These are phyloP conservation scores for Periophthalmus modestus DNA, from an alignment of 2,113 vertebrate species.

Conservation along the genomic window DNA sequence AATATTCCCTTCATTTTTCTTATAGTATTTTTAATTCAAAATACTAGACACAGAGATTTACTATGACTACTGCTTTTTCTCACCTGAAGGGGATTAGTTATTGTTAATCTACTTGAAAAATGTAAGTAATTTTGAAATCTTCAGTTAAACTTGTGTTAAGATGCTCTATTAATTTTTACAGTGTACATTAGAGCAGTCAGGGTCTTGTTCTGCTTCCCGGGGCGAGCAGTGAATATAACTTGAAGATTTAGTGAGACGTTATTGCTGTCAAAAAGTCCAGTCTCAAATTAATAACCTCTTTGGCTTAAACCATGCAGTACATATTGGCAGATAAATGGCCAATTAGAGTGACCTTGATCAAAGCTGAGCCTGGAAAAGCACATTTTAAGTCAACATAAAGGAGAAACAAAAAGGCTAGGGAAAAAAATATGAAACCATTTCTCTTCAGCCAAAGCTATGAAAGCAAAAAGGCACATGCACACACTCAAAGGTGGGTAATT, in stretches of 20 bases:
- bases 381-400: conserved; percentile 16
- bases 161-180: conserved; percentile 9
- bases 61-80: neutral
- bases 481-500: conserved; percentile 69
- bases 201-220: neutral
- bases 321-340: conserved; percentile 3
- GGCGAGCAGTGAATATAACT: conserved; percentile 11
- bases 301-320: conserved; percentile 12
- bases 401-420: conserved; percentile 18
- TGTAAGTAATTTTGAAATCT: neutral
- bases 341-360: conserved; percentile 25
- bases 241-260: conserved; percentile 9
- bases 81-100: neutral
- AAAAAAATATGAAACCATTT: conserved; percentile 32
- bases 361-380: conserved; percentile 16
- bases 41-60: neutral
- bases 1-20: neutral
- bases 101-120: conserved; percentile 2
- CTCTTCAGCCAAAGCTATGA: conserved; percentile 23
- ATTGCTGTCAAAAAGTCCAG: conserved; percentile 9
- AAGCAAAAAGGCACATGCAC: conserved; percentile 22
- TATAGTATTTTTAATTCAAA: neutral
- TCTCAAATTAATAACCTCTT: conserved; percentile 7
- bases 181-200: conserved; percentile 2
- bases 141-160: conserved; percentile 1